Evolutionary conservation across 2,113 vertebrate species (phyloP).

Genomic region (Phyllopteryx taeniolatus): DNA sequence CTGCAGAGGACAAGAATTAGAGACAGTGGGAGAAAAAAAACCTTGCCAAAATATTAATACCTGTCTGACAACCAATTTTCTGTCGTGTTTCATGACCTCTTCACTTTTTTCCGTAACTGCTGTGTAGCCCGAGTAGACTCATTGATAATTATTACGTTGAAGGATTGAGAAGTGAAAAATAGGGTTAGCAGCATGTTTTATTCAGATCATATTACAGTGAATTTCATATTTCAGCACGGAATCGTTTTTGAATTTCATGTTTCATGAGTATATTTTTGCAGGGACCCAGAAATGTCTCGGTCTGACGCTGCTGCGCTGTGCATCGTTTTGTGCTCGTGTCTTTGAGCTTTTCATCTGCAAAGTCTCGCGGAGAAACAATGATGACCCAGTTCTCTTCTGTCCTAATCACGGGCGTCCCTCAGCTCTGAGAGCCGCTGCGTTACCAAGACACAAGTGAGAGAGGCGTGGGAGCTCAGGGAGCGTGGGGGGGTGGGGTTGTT

Average conservation of each 20-base stretch:
- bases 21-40: constrained; percentile 38
- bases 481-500: constrained; percentile 2
- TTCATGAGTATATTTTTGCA: constrained; percentile 33
- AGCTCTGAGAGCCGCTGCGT: constrained; percentile 50
- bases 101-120: constrained; percentile 19
- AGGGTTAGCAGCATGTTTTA: constrained; percentile 59
- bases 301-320: constrained; percentile 46
- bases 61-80: constrained; percentile 31
- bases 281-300: constrained; percentile 60
- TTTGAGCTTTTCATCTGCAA: constrained; percentile 67
- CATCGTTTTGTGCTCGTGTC: constrained; percentile 51
- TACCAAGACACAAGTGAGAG: constrained; percentile 37
- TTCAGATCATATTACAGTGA: constrained; percentile 64
- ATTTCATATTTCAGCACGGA: constrained; percentile 37
- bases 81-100: constrained; percentile 23
- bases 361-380: constrained; percentile 67
- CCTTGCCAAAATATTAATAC: constrained; percentile 55
- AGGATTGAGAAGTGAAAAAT: constrained; percentile 42
- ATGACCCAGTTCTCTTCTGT: constrained; percentile 72
- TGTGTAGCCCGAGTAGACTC: constrained; percentile 3
- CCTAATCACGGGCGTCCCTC: constrained; percentile 71
- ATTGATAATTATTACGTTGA: constrained; percentile 26
- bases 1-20: constrained; percentile 33
- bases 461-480: constrained; percentile 1
- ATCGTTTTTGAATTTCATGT: constrained; percentile 41